These are phyloP conservation scores for Schizotus pectinicornis DNA, from an alignment of 2,888 invertebrate species.

Conservation along the genomic window DNA sequence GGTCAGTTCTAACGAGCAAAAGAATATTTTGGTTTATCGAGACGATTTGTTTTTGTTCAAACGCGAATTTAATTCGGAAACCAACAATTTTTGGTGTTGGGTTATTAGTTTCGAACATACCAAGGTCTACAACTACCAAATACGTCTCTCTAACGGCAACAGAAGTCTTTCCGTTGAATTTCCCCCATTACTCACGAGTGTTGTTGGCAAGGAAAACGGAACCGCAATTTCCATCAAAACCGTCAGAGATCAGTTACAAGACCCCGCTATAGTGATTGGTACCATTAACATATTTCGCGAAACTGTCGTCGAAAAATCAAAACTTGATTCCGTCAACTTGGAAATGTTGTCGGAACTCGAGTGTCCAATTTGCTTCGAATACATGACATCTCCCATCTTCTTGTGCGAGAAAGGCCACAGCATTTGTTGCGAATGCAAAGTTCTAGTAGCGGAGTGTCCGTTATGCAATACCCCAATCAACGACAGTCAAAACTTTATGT, in stretches of 20 bases:
- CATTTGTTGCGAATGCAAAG: conserved; percentile 48
- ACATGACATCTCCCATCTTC: conserved; percentile 52
- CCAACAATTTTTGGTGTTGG: conserved; percentile 41
- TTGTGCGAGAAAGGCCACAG: conserved; percentile 52
- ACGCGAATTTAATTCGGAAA: conserved; percentile 36
- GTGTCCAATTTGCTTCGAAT: conserved; percentile 52
- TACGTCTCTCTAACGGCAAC: conserved; percentile 20
- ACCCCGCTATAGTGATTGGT: conserved; percentile 40
- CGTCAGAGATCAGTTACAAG: conserved; percentile 32
- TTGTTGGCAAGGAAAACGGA: conserved; percentile 1
- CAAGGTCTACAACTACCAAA: conserved; percentile 23
- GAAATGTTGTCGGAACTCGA: conserved; percentile 42
- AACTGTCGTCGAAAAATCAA: background rate
- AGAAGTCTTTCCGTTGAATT: background rate
- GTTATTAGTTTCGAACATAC: conserved; percentile 28
- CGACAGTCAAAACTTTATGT: conserved; percentile 47
- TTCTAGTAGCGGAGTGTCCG: conserved; percentile 44
- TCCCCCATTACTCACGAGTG: background rate
- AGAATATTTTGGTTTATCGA: conserved; percentile 42
- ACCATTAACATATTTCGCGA: conserved; percentile 27
- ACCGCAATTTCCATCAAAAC: conserved; percentile 34
- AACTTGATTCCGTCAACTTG: conserved; percentile 16
- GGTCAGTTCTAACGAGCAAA: conserved; percentile 44
- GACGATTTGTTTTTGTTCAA: conserved; percentile 47
- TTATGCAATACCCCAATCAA: conserved; percentile 42